These are phyloP conservation scores for Melanerpes aurifrons DNA, from an alignment of 2,113 vertebrate species.

Conservation along the genomic window DNA sequence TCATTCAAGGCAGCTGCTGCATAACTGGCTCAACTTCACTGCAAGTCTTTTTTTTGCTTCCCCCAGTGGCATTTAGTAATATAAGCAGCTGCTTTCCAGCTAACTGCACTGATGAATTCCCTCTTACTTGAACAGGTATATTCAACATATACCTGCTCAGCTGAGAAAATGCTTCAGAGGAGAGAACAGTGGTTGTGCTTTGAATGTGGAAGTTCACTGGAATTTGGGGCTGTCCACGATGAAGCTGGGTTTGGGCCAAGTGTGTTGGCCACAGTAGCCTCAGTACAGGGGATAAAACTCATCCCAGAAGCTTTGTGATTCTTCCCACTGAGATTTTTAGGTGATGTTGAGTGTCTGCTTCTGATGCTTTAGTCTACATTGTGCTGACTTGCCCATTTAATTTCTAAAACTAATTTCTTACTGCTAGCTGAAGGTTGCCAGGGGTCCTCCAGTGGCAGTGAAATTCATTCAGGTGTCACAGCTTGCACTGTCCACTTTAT, in stretches of 20 bases:
- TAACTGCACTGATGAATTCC: neutral
- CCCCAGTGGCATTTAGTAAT: neutral
- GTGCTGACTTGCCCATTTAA: neutral
- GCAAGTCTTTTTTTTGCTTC: neutral
- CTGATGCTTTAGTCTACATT: neutral
- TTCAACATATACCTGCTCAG: neutral
- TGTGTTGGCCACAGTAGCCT: accelerated
- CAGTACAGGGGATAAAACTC: neutral
- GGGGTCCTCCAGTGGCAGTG: neutral
- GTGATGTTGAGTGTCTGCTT: neutral
- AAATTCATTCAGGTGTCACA: neutral
- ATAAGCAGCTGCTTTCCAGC: neutral
- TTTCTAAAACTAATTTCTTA: neutral
- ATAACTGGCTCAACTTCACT: neutral
- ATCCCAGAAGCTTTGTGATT: neutral
- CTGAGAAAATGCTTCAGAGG: neutral
- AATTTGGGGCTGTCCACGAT: neutral
- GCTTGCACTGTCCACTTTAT: neutral
- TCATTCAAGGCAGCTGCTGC: neutral
- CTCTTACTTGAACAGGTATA: neutral
- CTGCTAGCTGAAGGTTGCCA: neutral
- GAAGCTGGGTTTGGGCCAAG: accelerated
- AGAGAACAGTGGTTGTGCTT: neutral
- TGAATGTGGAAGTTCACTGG: neutral
- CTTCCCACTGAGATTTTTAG: neutral